Conservation (phyloP, 2,113 vertebrate species). For the Probosciger aterrimus region DNA sequence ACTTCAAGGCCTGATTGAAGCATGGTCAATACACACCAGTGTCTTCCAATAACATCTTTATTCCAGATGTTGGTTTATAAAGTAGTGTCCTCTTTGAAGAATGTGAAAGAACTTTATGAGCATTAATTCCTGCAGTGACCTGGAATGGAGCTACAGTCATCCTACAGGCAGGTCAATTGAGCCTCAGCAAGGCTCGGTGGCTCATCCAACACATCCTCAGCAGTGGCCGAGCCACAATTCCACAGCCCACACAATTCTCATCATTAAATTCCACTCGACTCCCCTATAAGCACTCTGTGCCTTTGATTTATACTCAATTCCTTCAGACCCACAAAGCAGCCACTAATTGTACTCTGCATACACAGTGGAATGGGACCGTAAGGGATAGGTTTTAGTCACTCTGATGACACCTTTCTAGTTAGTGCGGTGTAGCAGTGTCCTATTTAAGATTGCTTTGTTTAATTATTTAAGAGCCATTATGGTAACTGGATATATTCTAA, state of each 20-base stretch:
- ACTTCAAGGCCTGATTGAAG: constrained; percentile 30
- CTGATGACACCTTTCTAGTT: constrained; percentile 43
- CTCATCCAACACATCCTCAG: background rate
- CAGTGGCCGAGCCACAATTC: background rate
- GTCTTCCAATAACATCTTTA: background rate
- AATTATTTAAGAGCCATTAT: constrained; percentile 65
- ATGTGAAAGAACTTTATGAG: background rate
- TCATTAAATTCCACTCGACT: background rate
- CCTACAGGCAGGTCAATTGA: background rate
- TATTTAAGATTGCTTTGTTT: constrained; percentile 58
- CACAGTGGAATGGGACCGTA: background rate
- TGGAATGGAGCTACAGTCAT: background rate
- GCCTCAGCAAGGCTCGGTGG: background rate
- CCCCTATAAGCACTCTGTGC: background rate
- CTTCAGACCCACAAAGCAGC: background rate
- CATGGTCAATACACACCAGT: background rate
- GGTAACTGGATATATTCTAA: constrained; percentile 46
- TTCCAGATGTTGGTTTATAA: background rate
- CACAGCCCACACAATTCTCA: background rate
- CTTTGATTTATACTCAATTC: constrained; percentile 8
- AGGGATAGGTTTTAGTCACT: constrained; percentile 25
- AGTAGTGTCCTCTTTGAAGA: background rate
- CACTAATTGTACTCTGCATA: background rate
- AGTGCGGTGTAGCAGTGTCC: background rate
- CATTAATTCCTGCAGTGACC: background rate